Percentiles rank a stretch among this genome's conserved stretches.
These are phyloP conservation scores for Oopsacas minuta DNA, from an alignment of 37 sponge, comb jelly and placozoan genomes.

Conservation along the genomic window DNA sequence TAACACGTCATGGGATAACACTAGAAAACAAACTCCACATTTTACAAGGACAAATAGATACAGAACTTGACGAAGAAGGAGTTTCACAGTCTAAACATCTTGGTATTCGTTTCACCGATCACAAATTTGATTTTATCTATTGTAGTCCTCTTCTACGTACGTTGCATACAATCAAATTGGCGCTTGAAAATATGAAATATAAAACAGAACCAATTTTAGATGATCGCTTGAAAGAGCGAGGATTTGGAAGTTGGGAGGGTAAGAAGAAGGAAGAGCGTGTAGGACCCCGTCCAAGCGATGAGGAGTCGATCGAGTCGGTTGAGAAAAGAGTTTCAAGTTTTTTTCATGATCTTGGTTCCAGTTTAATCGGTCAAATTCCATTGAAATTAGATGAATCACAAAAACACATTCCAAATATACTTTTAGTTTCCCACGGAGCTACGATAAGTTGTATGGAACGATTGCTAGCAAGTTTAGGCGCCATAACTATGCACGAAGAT, in stretches of 20 bases:
- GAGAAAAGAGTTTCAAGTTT: background rate
- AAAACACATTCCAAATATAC: background rate
- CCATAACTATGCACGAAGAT: background rate
- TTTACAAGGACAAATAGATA: slow-evolving; percentile 1
- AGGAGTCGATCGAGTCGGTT: background rate
- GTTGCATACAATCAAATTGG: background rate
- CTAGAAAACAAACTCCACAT: background rate
- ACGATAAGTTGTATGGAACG: background rate
- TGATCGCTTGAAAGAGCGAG: background rate
- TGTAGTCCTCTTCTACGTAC: background rate
- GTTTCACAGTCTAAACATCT: background rate
- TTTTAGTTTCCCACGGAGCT: background rate
- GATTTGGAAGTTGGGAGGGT: background rate
- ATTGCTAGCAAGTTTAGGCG: background rate
- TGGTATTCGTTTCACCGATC: background rate
- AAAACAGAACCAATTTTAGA: slow-evolving; percentile 7
- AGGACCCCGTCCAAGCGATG: background rate
- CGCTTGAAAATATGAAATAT: slow-evolving; percentile 9
- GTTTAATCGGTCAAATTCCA: background rate
- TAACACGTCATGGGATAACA: background rate
- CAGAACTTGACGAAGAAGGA: background rate
- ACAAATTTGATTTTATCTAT: background rate
- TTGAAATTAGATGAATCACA: background rate
- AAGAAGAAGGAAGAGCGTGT: background rate
- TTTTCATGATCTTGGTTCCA: background rate